These are phyloP conservation scores for Rhea americana DNA, from an alignment of 2,113 vertebrate species.

Conservation along the genomic window DNA sequence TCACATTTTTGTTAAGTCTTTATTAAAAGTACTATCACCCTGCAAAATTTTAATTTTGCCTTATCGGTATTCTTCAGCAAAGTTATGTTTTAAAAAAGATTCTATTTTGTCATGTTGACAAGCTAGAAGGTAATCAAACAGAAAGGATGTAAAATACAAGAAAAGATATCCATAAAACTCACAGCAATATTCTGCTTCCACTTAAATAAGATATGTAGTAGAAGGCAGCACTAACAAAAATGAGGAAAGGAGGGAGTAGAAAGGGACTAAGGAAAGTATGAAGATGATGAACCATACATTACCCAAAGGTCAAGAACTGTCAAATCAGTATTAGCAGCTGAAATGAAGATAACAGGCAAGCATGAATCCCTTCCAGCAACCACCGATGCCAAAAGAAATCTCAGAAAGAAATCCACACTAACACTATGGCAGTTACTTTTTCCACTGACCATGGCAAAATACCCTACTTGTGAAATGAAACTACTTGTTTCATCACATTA, in stretches of 20 bases:
- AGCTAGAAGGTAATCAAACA: not conserved
- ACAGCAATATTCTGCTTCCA: not conserved
- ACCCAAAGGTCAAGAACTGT: slow-evolving; percentile 48
- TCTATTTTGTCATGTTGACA: not conserved
- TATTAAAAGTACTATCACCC: not conserved
- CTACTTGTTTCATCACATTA: not conserved
- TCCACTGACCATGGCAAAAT: slow-evolving; percentile 55
- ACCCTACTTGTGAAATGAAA: too few species aligned
- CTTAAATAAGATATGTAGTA: not conserved
- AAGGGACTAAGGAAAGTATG: slow-evolving; percentile 11
- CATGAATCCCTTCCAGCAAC: slow-evolving; percentile 30
- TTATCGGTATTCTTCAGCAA: not conserved
- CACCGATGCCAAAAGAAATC: slow-evolving; percentile 48
- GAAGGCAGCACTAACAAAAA: not conserved
- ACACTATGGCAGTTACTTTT: slow-evolving; percentile 39
- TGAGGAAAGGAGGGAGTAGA: not conserved
- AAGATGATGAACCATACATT: slow-evolving; percentile 7
- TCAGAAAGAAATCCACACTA: slow-evolving; percentile 44
- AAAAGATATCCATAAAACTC: not conserved
- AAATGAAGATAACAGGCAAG: slow-evolving; percentile 27
- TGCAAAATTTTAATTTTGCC: not conserved
- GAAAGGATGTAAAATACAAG: not conserved
- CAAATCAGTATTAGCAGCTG: slow-evolving; percentile 42
- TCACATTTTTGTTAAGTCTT: not conserved
- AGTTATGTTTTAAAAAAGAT: not conserved